phyloP scores from a whole-genome alignment of 2,113 vertebrate genomes.

The Alouatta palliata region DNA sequence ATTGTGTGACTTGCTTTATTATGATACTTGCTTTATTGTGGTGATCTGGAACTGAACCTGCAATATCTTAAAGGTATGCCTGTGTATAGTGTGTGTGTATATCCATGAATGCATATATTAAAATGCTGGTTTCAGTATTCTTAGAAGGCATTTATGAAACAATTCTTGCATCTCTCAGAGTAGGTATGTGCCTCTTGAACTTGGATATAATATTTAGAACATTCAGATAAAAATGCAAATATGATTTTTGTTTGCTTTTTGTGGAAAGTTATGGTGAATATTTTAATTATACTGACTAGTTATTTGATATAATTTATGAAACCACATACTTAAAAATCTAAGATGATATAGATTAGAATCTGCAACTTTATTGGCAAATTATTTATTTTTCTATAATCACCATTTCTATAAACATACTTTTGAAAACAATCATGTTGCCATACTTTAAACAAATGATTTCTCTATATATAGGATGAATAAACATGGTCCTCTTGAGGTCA shows the following conservation, averaged over 20 bases:
- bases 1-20: background rate
- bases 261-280: slow-evolving; percentile 34
- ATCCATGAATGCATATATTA: background rate
- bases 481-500: background rate
- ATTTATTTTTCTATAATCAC: slow-evolving; percentile 12
- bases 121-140: slow-evolving; percentile 74
- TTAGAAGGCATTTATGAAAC: slow-evolving; percentile 21
- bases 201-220: slow-evolving; percentile 72
- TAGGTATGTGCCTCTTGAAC: slow-evolving; percentile 59
- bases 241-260: slow-evolving; percentile 65
- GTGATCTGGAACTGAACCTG: background rate
- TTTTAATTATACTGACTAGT: slow-evolving; percentile 40
- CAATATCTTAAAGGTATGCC: background rate
- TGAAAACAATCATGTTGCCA: background rate
- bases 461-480: background rate
- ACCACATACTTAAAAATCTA: background rate
- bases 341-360: background rate
- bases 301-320: slow-evolving; percentile 25
- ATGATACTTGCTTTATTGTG: background rate
- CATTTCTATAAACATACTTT: background rate
- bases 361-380: background rate
- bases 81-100: background rate
- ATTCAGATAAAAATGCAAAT: slow-evolving; percentile 67
- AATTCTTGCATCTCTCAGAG: slow-evolving; percentile 47
- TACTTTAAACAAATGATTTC: background rate